Percentiles rank a stretch among this genome's conserved stretches.
These are phyloP conservation scores for Rhinogobius similis DNA, from an alignment of 2,113 vertebrate species.

Conservation along the genomic window DNA sequence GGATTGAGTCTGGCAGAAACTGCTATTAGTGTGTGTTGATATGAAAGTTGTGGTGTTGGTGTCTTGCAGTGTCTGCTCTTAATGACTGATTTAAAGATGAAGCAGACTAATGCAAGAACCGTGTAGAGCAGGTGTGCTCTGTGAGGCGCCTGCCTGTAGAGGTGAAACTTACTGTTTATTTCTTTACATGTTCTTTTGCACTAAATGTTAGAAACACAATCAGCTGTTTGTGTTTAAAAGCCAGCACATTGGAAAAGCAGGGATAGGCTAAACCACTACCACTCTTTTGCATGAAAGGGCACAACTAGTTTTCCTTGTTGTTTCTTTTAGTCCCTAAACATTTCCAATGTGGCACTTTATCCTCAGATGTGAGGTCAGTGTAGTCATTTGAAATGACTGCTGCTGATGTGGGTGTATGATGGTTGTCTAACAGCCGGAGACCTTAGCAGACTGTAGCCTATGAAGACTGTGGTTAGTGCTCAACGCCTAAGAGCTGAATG, in stretches of 20 bases:
- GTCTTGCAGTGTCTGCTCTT: conserved; percentile 18
- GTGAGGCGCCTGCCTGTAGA: conserved; percentile 38
- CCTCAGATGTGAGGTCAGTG: conserved; percentile 45
- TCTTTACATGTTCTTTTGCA: conserved; percentile 73
- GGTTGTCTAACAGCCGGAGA: conserved; percentile 69
- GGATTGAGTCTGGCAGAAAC: conserved; percentile 30
- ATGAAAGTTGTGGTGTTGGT: conserved; percentile 33
- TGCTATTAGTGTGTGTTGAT: conserved; percentile 16
- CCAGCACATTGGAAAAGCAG: conserved; percentile 51
- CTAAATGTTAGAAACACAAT: conserved; percentile 75
- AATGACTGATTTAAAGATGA: conserved; percentile 1
- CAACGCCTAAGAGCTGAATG: conserved; percentile 60
- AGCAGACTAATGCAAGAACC: conserved; percentile 15
- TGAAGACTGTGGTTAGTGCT: conserved; percentile 25
- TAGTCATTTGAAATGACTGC: conserved; percentile 33
- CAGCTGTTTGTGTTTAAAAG: conserved; percentile 67
- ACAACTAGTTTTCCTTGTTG: conserved; percentile 44
- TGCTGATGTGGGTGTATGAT: conserved; percentile 54
- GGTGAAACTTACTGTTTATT: conserved; percentile 48
- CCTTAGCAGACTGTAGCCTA: conserved; percentile 45
- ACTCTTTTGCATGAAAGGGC: conserved; percentile 65
- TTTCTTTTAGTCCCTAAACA: conserved; percentile 33
- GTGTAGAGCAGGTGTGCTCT: conserved; percentile 11
- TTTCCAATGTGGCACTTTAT: conserved; percentile 70
- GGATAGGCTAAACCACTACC: conserved; percentile 56